These are phyloP conservation scores for Lasioglossum lativentre DNA, from an alignment of 2,888 invertebrate species.

Conservation along the genomic window DNA sequence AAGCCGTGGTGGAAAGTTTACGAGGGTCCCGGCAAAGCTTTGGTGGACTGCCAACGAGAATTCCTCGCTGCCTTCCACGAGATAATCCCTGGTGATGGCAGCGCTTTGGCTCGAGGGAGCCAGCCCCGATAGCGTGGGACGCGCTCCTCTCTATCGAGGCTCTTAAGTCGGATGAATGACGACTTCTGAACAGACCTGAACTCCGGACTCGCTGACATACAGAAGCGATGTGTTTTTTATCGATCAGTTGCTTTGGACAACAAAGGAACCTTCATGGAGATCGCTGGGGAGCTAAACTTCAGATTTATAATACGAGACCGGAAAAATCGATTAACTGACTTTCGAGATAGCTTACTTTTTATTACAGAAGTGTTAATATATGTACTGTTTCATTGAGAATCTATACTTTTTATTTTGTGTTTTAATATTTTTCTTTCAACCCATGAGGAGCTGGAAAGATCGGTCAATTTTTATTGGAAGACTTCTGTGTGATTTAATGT, in stretches of 20 bases:
- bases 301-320: not conserved
- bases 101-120: not conserved
- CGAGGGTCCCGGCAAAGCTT: slow-evolving; percentile 50
- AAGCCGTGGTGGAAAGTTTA: slow-evolving; percentile 57
- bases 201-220: not conserved
- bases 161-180: not conserved
- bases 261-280: not conserved
- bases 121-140: not conserved
- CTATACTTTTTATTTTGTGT: too few relatives aligned
- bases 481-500: too few relatives aligned
- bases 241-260: not conserved
- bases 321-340: too few relatives aligned
- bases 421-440: too few relatives aligned
- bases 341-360: too few relatives aligned
- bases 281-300: not conserved
- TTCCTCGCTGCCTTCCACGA: slow-evolving; percentile 10
- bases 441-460: too few relatives aligned
- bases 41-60: slow-evolving; percentile 39
- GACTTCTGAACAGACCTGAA: not conserved
- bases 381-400: too few relatives aligned
- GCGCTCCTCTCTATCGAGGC: not conserved
- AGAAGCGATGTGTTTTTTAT: not conserved
- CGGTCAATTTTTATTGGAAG: too few relatives aligned
- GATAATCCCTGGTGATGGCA: slow-evolving; percentile 4
- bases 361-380: too few relatives aligned